phyloP scores from a whole-genome alignment of 2,113 vertebrate genomes.

The Oncorhynchus masou region DNA sequence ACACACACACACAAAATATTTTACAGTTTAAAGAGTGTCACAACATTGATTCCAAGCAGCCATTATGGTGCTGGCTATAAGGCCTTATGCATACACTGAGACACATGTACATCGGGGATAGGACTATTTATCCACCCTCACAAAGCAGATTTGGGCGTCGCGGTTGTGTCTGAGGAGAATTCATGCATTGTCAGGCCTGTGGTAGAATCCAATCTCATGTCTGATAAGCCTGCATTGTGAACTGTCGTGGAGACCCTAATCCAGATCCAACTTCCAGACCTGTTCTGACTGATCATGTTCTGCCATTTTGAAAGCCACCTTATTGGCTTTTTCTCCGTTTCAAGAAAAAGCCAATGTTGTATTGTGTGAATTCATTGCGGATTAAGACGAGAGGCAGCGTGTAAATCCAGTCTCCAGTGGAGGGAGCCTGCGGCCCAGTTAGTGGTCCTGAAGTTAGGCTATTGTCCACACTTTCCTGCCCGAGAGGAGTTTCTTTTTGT shows the following conservation, averaged over 20 bases:
- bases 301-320: neutral
- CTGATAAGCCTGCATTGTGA: no score
- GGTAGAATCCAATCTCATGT: neutral
- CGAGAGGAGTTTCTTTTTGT: neutral
- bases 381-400: neutral
- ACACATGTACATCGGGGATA: no score
- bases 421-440: constrained; percentile 56
- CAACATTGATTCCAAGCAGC: no score
- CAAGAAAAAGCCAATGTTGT: neutral
- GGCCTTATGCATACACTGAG: no score
- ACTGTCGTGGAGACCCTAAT: neutral
- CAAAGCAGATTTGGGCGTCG: neutral
- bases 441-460: neutral
- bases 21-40: no score
- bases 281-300: neutral
- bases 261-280: neutral
- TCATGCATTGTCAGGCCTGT: neutral
- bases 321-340: neutral
- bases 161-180: neutral
- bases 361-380: neutral
- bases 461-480: constrained; percentile 18
- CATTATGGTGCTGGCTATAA: no score
- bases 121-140: neutral
- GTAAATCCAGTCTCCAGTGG: constrained; percentile 45
- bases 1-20: no score